Conservation (phyloP, 2,888 invertebrate genomes). For the Rotaria macrura region DNA sequence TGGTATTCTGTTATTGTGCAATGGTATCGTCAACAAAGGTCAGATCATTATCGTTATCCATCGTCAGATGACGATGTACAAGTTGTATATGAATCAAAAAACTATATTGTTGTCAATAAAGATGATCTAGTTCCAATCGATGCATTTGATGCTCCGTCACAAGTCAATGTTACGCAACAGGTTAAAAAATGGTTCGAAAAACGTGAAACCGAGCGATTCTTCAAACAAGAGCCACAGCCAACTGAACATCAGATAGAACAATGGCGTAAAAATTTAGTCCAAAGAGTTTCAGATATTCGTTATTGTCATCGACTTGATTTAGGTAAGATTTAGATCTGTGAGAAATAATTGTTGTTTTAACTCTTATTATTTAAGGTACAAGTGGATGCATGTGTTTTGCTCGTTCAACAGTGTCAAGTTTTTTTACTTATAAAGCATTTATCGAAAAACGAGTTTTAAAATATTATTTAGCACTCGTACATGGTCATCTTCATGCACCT, state of each 20-base stretch:
- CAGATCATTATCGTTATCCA: background rate
- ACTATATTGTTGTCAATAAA: slow-evolving; percentile 30
- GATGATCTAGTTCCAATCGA: slow-evolving; percentile 24
- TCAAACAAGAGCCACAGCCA: slow-evolving; percentile 22
- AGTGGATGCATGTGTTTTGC: slow-evolving; percentile 31
- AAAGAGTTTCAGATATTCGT: background rate
- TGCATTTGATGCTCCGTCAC: background rate
- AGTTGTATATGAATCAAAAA: slow-evolving; percentile 27
- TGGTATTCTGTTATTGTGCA: background rate
- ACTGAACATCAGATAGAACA: background rate
- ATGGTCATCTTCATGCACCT: slow-evolving; percentile 19
- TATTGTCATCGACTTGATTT: slow-evolving; percentile 3
- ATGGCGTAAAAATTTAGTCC: background rate
- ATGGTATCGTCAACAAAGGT: background rate
- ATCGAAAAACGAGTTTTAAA: slow-evolving; percentile 22
- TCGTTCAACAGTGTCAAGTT: slow-evolving; percentile 9
- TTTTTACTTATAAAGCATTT: slow-evolving; percentile 23
- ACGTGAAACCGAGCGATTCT: slow-evolving; percentile 25
- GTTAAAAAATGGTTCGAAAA: slow-evolving; percentile 24
- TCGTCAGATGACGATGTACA: slow-evolving; percentile 5
- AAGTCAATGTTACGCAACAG: slow-evolving; percentile 19
- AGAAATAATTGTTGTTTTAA: too few relatives aligned
- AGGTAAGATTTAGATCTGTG: background rate
- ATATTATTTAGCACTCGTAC: slow-evolving; percentile 27
- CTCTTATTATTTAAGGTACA: background rate